Evolutionary conservation across 2,113 vertebrate species (phyloP), one percentile per base, ranked within the genome.

Genomic region (Steatornis caripensis): DNA sequence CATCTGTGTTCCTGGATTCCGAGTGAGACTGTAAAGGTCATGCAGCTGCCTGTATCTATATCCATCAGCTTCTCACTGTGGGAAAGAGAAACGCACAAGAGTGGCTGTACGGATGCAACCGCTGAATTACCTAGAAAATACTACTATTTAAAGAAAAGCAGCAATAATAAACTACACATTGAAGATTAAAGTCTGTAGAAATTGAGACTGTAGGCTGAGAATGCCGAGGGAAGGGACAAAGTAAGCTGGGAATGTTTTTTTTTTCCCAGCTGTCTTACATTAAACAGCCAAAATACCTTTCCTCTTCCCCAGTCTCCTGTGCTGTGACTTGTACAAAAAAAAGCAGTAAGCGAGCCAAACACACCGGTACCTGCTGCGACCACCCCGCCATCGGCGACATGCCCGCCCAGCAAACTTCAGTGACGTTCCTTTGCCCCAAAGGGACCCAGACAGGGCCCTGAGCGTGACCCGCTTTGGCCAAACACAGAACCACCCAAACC

Each of bases 321-420:
- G 49, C 65, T 0, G 0, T 4, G 20, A 5, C 32, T 24, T 7
- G 9, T 14, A 36, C n/a, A n/a, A 21, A 13, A 21, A 13, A 26
- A 34, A 29, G 64, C 72, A 49, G 64, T 0, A 2, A 1, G 21
- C 19, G 27, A 71, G n/a, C 30, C 12, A 10, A 29, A 15, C 2
- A 3, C 71, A 1, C 54, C 1, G 3, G 43, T 19, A 34, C 66
- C 49, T 26, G 10, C 54, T 7, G 72, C 9, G 18, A 10, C 39
- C 57, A 16, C 4, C 53, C 66, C 0, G 1, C 36, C 17, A 17
- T 7, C 37, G 2, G 48, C 6, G 0, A 23, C 43, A 12, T 55
- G 43, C 48, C 48, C 45, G 34, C 26, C 46, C 41, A 10, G 48
- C 45, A 64, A 51, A 34, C 46, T 12, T 10, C 1, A 19, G 41